These are phyloP conservation scores for Itoplectis maculator DNA, from an alignment of 2,888 invertebrate species.

Conservation along the genomic window DNA sequence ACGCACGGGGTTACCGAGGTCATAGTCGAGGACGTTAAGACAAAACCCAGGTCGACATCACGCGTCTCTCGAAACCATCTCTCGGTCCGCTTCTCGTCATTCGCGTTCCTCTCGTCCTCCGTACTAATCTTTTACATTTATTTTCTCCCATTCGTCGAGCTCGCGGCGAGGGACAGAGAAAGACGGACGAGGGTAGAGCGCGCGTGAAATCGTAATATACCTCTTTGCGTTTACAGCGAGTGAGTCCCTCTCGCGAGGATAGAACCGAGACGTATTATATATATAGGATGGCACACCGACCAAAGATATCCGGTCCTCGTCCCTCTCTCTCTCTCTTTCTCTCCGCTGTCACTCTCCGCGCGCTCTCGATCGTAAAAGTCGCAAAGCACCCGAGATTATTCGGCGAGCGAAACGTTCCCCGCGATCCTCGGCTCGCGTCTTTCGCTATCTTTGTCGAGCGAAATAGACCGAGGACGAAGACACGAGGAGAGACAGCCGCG, in stretches of 20 bases:
- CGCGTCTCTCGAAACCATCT: constrained; percentile 71
- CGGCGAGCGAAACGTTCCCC: constrained; percentile 56
- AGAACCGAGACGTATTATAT: constrained; percentile 25
- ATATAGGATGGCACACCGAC: neutral
- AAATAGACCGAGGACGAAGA: constrained; percentile 31
- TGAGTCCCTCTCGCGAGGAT: constrained; percentile 62
- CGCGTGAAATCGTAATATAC: constrained; percentile 45
- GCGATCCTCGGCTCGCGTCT: constrained; percentile 24
- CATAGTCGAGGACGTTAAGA: constrained; percentile 68
- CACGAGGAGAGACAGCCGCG: constrained; percentile 38
- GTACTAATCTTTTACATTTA: constrained; percentile 68
- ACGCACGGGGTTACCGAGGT: constrained; percentile 68
- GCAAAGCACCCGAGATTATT: constrained; percentile 66
- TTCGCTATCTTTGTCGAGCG: constrained; percentile 26
- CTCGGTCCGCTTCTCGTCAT: constrained; percentile 22
- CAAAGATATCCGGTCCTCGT: constrained; percentile 41
- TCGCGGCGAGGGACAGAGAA: constrained; percentile 23
- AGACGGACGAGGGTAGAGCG: constrained; percentile 20
- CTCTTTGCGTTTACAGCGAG: constrained; percentile 35
- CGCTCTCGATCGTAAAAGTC: constrained; percentile 65
- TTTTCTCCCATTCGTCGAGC: constrained; percentile 59
- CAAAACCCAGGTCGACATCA: constrained; percentile 70
- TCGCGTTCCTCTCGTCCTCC: constrained; percentile 34
- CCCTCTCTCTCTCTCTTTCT: constrained; percentile 53
- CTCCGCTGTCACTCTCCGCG: constrained; percentile 42